phyloP scores from a whole-genome alignment of 2,888 invertebrate species.

The Cryptophagus acutangulus region DNA sequence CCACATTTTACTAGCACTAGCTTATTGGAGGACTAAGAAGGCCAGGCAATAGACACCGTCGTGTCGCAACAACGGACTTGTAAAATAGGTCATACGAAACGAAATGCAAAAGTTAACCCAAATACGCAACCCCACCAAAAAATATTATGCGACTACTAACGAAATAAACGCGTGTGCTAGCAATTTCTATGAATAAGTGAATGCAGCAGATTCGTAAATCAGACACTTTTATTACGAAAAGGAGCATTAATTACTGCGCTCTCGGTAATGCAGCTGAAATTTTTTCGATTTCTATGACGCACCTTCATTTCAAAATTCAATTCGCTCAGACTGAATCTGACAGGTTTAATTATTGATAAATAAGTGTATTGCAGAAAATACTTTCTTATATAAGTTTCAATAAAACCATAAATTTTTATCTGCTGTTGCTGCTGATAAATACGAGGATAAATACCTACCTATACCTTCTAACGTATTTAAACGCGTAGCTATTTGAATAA shows the following conservation, averaged over 20 bases:
- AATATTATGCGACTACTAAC: conserved; percentile 16
- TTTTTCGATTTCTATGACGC: no score
- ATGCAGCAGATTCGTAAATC: neutral
- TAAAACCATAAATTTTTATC: no score
- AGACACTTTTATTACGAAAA: neutral
- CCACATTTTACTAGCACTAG: no score
- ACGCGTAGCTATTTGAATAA: no score
- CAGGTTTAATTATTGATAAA: no score
- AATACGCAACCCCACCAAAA: conserved; percentile 29
- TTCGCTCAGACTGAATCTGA: no score
- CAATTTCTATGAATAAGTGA: neutral
- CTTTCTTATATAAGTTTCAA: no score
- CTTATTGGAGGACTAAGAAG: conserved; percentile 11
- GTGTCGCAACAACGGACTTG: conserved; percentile 10
- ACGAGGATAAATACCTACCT: no score
- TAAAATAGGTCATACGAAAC: conserved; percentile 34
- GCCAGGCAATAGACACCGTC: conserved; percentile 11
- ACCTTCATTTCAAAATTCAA: no score
- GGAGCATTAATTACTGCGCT: neutral
- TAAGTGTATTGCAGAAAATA: no score
- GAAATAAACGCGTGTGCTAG: neutral
- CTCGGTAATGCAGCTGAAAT: neutral
- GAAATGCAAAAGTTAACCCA: conserved; percentile 38
- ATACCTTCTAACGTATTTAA: no score
- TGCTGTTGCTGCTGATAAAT: no score